Evolutionary conservation across 2,888 invertebrate genomes (phyloP).

Genomic region (Andrena trimmerana): DNA sequence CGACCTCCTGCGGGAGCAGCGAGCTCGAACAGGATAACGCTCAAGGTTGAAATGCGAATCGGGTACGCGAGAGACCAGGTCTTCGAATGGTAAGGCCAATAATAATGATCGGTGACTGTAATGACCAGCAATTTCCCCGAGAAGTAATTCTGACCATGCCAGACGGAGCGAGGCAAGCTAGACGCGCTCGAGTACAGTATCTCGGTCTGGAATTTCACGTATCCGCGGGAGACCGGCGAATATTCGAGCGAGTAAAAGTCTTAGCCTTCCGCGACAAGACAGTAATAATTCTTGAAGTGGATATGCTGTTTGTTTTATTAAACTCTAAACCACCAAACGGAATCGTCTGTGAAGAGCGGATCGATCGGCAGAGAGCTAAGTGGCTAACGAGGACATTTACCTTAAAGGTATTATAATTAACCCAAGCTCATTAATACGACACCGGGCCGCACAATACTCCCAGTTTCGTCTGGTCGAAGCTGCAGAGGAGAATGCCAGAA

Average conservation of each 20-base stretch:
- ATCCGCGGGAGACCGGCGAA: conserved; percentile 21
- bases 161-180: conserved; percentile 50
- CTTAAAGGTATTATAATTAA: conserved; percentile 12
- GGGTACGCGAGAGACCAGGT: conserved; percentile 51
- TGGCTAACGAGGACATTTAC: neutral
- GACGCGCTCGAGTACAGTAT: conserved; percentile 8
- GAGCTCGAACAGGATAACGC: conserved; percentile 58
- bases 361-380: neutral
- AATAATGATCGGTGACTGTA: conserved; percentile 69
- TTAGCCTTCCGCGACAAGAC: neutral
- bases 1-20: conserved; percentile 36
- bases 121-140: conserved; percentile 69
- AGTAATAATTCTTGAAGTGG: too few relatives aligned
- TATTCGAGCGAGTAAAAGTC: neutral
- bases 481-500: neutral
- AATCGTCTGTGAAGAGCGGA: neutral
- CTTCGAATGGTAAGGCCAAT: conserved; percentile 68
- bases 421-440: neutral
- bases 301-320: too few relatives aligned
- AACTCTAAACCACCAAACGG: too few relatives aligned
- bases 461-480: neutral
- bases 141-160: conserved; percentile 63
- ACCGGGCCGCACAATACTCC: neutral
- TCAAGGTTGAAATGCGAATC: conserved; percentile 67
- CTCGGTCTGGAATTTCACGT: conserved; percentile 30